Conservation (phyloP, 35 echinoderm and acorn worm genomes). For the Acanthaster planci region DNA sequence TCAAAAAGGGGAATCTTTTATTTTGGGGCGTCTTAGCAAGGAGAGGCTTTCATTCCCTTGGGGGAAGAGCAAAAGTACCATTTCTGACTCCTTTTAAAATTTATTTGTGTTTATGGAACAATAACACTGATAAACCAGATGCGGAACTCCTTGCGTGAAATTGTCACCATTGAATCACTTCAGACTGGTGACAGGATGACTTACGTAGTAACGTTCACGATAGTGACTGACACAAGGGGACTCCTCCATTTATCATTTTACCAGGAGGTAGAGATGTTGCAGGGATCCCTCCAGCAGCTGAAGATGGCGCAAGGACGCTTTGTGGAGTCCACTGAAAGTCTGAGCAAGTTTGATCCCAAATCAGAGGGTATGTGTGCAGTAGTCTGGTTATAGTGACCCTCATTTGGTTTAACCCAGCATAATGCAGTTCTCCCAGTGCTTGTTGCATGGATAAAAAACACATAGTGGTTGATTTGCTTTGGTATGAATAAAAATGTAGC, state of each 20-base stretch:
- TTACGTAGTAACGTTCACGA: background rate
- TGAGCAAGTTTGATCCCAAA: slow-evolving; percentile 75
- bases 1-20: too few relatives aligned
- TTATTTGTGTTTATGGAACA: too few relatives aligned
- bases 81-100: too few relatives aligned
- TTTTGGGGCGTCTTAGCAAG: too few relatives aligned
- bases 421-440: background rate
- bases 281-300: slow-evolving; percentile 84
- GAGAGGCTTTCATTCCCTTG: too few relatives aligned
- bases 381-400: background rate
- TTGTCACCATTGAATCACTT: too few relatives aligned
- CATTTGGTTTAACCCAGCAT: background rate
- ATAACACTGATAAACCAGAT: too few relatives aligned
- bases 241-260: background rate
- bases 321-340: slow-evolving; percentile 80
- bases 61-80: too few relatives aligned
- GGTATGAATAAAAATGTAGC: background rate
- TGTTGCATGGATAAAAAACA: background rate
- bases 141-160: too few relatives aligned
- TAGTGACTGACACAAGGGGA: background rate
- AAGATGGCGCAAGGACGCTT: slow-evolving; percentile 88
- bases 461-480: background rate
- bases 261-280: slow-evolving; percentile 89
- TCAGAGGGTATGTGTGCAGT: slow-evolving; percentile 69
- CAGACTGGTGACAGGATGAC: background rate